Conservation (phyloP, 2,797 vertebrate genomes). For the Paguma larvata region DNA sequence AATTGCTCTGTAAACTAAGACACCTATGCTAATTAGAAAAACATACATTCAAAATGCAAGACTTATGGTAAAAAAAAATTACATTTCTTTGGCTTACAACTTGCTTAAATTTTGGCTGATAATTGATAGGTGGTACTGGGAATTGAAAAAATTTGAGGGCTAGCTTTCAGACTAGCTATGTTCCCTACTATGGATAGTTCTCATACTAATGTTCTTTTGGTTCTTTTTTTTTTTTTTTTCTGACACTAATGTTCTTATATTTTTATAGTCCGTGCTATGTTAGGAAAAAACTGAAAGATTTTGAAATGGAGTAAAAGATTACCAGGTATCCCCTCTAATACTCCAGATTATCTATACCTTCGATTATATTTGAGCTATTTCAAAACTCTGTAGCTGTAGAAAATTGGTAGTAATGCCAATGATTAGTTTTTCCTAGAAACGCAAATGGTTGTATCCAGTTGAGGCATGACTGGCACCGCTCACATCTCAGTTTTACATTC, state of each 20-base stretch:
- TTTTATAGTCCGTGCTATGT: neutral
- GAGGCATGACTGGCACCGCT: neutral
- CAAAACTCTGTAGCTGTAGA: neutral
- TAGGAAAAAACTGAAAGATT: neutral
- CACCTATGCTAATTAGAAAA: neutral
- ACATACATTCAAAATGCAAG: neutral
- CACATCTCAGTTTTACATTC: neutral
- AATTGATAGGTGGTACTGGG: neutral
- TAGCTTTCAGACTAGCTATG: neutral
- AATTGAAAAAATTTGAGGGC: neutral
- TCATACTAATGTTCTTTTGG: neutral
- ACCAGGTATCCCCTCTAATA: neutral
- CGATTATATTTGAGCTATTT: neutral
- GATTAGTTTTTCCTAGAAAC: neutral
- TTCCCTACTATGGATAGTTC: neutral
- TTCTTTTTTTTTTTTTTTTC: neutral
- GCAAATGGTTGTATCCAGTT: neutral
- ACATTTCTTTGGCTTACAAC: neutral
- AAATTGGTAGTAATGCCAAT: neutral
- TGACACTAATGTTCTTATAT: neutral
- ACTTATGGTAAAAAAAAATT: neutral
- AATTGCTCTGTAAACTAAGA: neutral
- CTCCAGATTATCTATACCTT: neutral
- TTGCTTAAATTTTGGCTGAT: neutral
- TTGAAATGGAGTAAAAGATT: neutral